Evolutionary conservation across 2,888 invertebrate genomes (phyloP).

Genomic region (Hirudinaria manillensis): DNA sequence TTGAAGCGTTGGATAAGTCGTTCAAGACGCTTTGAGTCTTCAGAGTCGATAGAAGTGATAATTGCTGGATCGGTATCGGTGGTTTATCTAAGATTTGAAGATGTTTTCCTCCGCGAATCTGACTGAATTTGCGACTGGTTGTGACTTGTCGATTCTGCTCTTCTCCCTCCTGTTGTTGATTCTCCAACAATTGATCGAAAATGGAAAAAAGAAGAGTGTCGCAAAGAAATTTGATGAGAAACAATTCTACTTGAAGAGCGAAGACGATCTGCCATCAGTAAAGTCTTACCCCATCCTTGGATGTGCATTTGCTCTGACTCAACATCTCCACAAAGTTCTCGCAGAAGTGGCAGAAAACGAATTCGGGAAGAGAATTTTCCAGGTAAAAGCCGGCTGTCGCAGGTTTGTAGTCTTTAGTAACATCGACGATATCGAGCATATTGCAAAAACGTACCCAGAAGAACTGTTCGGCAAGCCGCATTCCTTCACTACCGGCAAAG

Average conservation of each 20-base stretch:
- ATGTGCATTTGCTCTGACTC: slow-evolving; percentile 16
- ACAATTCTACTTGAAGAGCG: neutral
- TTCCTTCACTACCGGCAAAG: slow-evolving; percentile 27
- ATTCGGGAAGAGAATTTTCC: slow-evolving; percentile 22
- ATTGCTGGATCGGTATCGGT: too few relatives aligned
- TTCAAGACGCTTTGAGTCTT: too few relatives aligned
- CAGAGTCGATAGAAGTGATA: too few relatives aligned
- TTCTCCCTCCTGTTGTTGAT: neutral
- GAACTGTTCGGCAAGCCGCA: slow-evolving; percentile 30
- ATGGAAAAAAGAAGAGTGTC: neutral
- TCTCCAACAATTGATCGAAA: neutral
- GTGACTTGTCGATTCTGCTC: neutral
- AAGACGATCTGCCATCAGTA: slow-evolving; percentile 21
- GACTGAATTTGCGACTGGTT: too few relatives aligned
- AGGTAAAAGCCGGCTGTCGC: slow-evolving; percentile 24
- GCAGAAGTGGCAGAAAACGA: slow-evolving; percentile 18
- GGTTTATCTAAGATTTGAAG: too few relatives aligned
- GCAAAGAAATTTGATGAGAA: neutral
- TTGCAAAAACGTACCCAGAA: slow-evolving; percentile 27
- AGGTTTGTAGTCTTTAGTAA: slow-evolving; percentile 25
- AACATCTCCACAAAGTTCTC: slow-evolving; percentile 27
- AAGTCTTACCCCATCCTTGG: slow-evolving; percentile 25
- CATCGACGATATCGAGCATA: slow-evolving; percentile 10
- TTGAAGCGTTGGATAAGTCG: too few relatives aligned
- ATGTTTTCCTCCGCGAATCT: too few relatives aligned